Evolutionary conservation across 2,888 invertebrate species (phyloP).

Genomic region (Coecobrya sp.): DNA sequence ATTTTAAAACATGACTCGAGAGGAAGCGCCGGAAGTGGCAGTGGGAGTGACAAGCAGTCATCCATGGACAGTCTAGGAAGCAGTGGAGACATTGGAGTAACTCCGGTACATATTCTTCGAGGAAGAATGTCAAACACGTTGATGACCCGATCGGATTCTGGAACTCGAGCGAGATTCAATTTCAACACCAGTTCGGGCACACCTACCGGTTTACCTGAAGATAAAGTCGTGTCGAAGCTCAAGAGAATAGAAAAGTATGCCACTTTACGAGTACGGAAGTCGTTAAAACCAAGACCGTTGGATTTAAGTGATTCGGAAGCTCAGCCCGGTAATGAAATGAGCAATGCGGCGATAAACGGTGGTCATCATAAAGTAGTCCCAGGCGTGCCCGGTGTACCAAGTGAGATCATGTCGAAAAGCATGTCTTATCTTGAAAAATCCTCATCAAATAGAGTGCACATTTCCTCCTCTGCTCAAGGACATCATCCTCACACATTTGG

Average conservation of each 20-base stretch:
- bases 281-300: slow-evolving; percentile 76
- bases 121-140: slow-evolving; percentile 70
- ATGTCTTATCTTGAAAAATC: slow-evolving; percentile 86
- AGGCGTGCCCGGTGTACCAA: slow-evolving; percentile 76
- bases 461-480: slow-evolving; percentile 78
- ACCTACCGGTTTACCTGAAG: slow-evolving; percentile 75
- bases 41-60: slow-evolving; percentile 86
- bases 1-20: slow-evolving; percentile 85
- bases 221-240: slow-evolving; percentile 81
- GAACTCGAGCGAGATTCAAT: slow-evolving; percentile 83
- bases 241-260: slow-evolving; percentile 86
- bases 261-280: slow-evolving; percentile 84
- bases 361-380: slow-evolving; percentile 43
- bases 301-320: slow-evolving; percentile 75
- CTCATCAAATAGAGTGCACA: slow-evolving; percentile 79
- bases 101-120: slow-evolving; percentile 71
- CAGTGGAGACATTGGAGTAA: slow-evolving; percentile 79
- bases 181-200: slow-evolving; percentile 75
- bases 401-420: slow-evolving; percentile 86
- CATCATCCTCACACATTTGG: slow-evolving; percentile 68
- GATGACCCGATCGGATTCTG: slow-evolving; percentile 84
- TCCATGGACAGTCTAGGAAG: slow-evolving; percentile 86
- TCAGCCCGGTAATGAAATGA: slow-evolving; percentile 20
- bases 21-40: slow-evolving; percentile 83
- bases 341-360: slow-evolving; percentile 25